Evolutionary conservation across 2,797 vertebrate genomes (phyloP).

Genomic region (Pseudotriccus pelzelni): DNA sequence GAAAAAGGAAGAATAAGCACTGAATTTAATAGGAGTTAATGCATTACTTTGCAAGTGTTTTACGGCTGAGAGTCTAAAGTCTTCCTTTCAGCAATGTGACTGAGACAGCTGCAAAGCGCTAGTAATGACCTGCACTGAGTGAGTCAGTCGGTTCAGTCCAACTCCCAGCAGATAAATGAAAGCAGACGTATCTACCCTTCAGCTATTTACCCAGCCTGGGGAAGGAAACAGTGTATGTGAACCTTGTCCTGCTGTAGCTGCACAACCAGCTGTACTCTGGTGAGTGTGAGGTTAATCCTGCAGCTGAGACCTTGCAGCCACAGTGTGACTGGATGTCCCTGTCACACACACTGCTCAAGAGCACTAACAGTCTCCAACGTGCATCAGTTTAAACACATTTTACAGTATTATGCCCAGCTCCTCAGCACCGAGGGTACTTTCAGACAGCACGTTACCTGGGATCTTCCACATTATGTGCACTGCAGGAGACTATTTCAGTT

Average conservation of each 20-base stretch:
- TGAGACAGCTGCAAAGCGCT: neutral
- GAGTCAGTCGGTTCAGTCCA: neutral
- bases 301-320: neutral
- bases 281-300: rapidly evolving
- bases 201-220: neutral
- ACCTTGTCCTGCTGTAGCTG: neutral
- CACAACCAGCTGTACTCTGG: neutral
- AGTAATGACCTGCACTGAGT: neutral
- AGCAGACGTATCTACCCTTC: neutral
- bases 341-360: rapidly evolving
- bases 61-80: neutral
- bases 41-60: neutral
- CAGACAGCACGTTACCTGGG: rapidly evolving
- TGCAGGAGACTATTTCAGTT: neutral
- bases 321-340: neutral
- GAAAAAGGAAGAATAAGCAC: neutral
- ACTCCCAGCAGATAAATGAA: neutral
- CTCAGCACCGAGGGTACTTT: neutral
- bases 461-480: neutral
- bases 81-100: neutral
- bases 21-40: constrained; percentile 10
- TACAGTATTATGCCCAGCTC: neutral
- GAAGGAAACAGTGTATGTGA: neutral
- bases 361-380: neutral
- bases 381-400: neutral